Percentiles rank a stretch among this genome's conserved stretches.
These are phyloP conservation scores for Atta colombica DNA, from an alignment of 1,140 invertebrate genomes.

Conservation along the genomic window DNA sequence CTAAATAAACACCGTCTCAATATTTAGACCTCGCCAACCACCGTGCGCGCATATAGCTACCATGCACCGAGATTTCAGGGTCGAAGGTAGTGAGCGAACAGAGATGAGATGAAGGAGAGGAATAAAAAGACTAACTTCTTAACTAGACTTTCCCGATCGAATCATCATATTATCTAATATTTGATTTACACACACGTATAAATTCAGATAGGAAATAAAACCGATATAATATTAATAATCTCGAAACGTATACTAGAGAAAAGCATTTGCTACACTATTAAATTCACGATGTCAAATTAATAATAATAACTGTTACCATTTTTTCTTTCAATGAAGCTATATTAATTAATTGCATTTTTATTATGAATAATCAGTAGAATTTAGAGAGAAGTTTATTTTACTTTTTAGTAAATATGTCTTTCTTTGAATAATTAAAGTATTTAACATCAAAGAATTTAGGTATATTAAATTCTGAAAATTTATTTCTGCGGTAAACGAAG, in stretches of 20 bases:
- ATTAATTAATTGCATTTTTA: neutral
- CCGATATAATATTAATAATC: neutral
- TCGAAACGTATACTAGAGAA: neutral
- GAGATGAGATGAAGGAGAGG: neutral
- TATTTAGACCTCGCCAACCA: constrained; percentile 84
- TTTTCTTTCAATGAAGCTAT: neutral
- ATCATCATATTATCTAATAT: neutral
- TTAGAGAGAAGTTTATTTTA: neutral
- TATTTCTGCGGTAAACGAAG: neutral
- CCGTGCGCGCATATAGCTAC: constrained; percentile 36
- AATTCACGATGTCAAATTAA: no score
- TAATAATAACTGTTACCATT: no score
- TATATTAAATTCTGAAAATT: neutral
- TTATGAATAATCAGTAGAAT: neutral
- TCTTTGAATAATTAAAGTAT: constrained; percentile 1
- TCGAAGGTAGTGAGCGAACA: constrained; percentile 28
- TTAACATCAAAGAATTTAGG: neutral
- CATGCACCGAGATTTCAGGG: constrained; percentile 56
- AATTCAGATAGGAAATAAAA: neutral
- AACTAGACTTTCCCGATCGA: neutral
- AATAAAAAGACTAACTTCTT: neutral
- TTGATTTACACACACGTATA: neutral
- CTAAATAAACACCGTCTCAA: constrained; percentile 87
- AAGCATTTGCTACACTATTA: no score
- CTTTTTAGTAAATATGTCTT: neutral